A percentile compares a stretch with the other conserved stretches of the same genome.
These are phyloP conservation scores for Acleris emargana DNA, from an alignment of 2,888 invertebrate species.

Conservation along the genomic window DNA sequence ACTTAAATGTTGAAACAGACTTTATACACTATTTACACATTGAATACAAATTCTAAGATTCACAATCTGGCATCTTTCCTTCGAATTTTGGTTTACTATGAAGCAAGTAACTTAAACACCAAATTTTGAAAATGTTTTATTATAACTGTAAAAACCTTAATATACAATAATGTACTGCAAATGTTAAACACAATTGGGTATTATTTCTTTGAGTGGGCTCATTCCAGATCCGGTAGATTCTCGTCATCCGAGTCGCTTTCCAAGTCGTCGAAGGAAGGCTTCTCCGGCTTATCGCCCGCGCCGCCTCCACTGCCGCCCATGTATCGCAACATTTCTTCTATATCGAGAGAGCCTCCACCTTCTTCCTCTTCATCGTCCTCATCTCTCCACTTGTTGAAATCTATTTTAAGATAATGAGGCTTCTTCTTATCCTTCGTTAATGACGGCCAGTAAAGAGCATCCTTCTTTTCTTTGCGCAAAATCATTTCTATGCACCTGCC, in stretches of 20 bases:
- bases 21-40: too few relatives aligned
- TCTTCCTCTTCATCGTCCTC: conserved; percentile 97
- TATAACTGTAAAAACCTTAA: conserved; percentile 81
- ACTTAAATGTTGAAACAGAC: too few relatives aligned
- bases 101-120: conserved; percentile 25
- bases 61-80: too few relatives aligned
- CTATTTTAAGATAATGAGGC: conserved; percentile 97
- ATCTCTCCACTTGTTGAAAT: conserved; percentile 99
- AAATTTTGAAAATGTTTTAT: conserved; percentile 65
- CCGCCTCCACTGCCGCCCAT: conserved; percentile 84
- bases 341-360: conserved; percentile 76
- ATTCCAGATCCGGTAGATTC: conserved; percentile 90
- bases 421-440: conserved; percentile 94
- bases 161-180: conserved; percentile 73
- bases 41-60: too few relatives aligned
- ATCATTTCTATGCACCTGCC: conserved; percentile 90
- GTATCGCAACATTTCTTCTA: conserved; percentile 89
- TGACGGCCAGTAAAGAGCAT: conserved; percentile 93
- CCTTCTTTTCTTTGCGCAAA: conserved; percentile 87
- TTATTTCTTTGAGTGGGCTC: conserved; percentile 61
- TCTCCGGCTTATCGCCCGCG: conserved; percentile 78
- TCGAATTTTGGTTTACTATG: too few relatives aligned
- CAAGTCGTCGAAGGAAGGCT: conserved; percentile 90
- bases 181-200: conserved; percentile 54
- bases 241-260: conserved; percentile 92